A percentile compares a stretch with the other conserved stretches of the same genome.
phyloP scores from a whole-genome alignment of 1,140 invertebrate species.

The Cydia amplana region DNA sequence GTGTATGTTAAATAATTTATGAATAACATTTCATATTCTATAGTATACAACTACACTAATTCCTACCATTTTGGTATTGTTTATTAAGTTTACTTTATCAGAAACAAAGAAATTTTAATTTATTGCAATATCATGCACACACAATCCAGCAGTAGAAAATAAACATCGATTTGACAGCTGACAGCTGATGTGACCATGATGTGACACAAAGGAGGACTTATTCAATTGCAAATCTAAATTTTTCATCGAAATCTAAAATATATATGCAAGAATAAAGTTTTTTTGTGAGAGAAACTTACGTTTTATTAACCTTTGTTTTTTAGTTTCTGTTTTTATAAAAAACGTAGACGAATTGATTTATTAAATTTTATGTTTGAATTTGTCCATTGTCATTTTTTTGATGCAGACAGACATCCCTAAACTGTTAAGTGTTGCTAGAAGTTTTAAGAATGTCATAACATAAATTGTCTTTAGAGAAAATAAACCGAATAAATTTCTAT shows the following conservation, averaged over 20 bases:
- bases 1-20: conserved; percentile 47
- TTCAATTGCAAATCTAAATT: background rate
- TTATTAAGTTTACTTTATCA: conserved; percentile 2
- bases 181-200: background rate
- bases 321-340: conserved; percentile 32
- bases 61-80: conserved; percentile 52
- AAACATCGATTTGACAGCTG: conserved; percentile 25
- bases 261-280: background rate
- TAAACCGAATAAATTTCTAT: too few relatives aligned
- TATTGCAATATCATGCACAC: conserved; percentile 30
- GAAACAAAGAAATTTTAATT: conserved; percentile 21
- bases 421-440: background rate
- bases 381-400: background rate
- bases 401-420: background rate
- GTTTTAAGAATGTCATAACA: background rate
- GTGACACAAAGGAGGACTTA: background rate
- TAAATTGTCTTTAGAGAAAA: background rate
- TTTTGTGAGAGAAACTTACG: background rate
- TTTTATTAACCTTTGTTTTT: conserved; percentile 25
- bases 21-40: background rate
- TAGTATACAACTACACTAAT: background rate
- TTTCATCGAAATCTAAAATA: background rate
- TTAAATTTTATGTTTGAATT: background rate
- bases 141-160: conserved; percentile 22
- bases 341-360: background rate